Evolutionary conservation across 1,140 invertebrate genomes (phyloP).

Genomic region (Branchinecta lindahli): DNA sequence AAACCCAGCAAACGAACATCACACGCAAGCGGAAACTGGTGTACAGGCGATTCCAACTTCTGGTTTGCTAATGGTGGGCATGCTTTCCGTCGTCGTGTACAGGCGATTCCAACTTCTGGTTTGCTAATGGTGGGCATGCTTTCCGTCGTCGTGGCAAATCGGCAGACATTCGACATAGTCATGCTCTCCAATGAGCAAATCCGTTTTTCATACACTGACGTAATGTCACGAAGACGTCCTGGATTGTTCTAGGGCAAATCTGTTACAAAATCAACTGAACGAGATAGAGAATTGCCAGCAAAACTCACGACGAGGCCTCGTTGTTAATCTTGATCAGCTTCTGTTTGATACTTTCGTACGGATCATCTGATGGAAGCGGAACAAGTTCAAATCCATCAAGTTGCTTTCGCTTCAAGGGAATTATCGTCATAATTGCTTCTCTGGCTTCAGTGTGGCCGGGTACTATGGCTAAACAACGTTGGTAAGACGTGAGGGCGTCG

Average conservation of each 20-base stretch:
- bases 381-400: conserved; percentile 33
- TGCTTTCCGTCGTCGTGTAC: too few relatives aligned
- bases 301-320: conserved; percentile 42
- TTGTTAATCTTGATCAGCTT: conserved; percentile 35
- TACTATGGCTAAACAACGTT: conserved; percentile 58
- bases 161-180: too few relatives aligned
- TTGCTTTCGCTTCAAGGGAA: conserved; percentile 34
- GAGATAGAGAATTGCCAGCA: conserved; percentile 35
- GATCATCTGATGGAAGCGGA: neutral
- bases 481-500: conserved; percentile 67
- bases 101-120: too few relatives aligned
- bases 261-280: neutral
- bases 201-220: too few relatives aligned
- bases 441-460: conserved; percentile 68
- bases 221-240: too few relatives aligned
- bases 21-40: too few relatives aligned
- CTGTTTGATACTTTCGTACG: neutral
- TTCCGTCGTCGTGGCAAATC: too few relatives aligned
- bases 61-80: too few relatives aligned
- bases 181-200: too few relatives aligned
- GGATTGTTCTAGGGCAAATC: conserved; percentile 19
- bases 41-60: too few relatives aligned
- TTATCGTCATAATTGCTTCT: conserved; percentile 43
- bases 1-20: too few relatives aligned
- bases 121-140: too few relatives aligned